Evolutionary conservation across 37 sponge, comb jelly and placozoan genomes (phyloP), one percentile per base, ranked within the genome.

Genomic region (Hexactinellida sp.): DNA sequence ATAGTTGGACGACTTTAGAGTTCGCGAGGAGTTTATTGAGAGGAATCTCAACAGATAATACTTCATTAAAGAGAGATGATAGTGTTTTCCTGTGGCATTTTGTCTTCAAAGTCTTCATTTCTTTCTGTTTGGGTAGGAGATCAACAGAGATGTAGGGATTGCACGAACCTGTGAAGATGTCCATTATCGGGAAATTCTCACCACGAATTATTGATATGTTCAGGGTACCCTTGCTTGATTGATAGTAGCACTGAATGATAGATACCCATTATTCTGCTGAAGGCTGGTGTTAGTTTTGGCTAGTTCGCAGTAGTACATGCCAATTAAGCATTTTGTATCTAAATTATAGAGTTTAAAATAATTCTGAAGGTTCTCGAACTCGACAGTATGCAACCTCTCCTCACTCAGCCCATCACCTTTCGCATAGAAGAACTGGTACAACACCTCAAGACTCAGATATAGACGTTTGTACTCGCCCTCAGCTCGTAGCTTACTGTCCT

Each of bases 391-490:
- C 28, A 63, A 23, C 5, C 13, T 23, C 34, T 63, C 76, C 13
- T 63, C 76, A 63, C 76, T n/a, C 76, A 63, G 34, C 13, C 76
- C 76, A n/a, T 63, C 76, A 3, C 76, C 76, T 21, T 28, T 63
- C 76, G 19, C 76, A n/a, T 63, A n/a, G 76, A 63, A 63, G 34
- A 63, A 63, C 76, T 63, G 76, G 34, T 63, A 63, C 76, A 63
- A 28, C 25, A 63, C 76, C 34, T 63, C 76, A 3, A 63, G 76
- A 28, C 76, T 63, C 3, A 63, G 76, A n/a, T 63, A 63, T 10
- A 63, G 76, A 63, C 76, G 76, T n/a, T 63, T 63, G 34, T 63
- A 63, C 76, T 63, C 19, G 21, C 76, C 76, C 76, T 63, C 76
- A 21, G 76, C 13, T 23, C 76, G 3, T 23, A n/a, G 3, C 34